Conservation (phyloP, 2,113 vertebrate genomes). For the Lepisosteus oculatus region DNA sequence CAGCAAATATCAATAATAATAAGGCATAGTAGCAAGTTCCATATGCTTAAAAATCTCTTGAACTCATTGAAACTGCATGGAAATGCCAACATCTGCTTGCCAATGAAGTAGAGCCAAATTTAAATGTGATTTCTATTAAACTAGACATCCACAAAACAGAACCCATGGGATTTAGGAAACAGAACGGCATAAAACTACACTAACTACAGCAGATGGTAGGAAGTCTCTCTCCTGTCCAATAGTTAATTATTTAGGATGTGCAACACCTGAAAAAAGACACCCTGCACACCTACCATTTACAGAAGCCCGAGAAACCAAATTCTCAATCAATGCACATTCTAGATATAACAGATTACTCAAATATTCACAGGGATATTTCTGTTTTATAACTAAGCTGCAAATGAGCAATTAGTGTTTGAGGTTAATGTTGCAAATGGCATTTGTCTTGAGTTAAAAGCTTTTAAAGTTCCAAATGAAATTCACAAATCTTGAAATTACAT, state of each 20-base stretch:
- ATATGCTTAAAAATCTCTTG: constrained; percentile 50
- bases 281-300: constrained; percentile 22
- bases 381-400: too few species aligned
- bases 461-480: too few species aligned
- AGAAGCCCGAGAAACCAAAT: too few species aligned
- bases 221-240: constrained; percentile 36
- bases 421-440: too few species aligned
- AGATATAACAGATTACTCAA: too few species aligned
- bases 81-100: constrained; percentile 65
- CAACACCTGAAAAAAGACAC: constrained; percentile 44
- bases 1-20: constrained; percentile 32
- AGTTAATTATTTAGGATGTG: constrained; percentile 49
- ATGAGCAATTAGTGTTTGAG: too few species aligned
- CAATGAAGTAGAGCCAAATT: constrained; percentile 58
- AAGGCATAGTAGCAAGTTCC: constrained; percentile 30
- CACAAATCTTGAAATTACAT: too few species aligned
- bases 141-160: constrained; percentile 57
- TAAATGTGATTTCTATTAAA: constrained; percentile 49
- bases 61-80: constrained; percentile 54
- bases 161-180: constrained; percentile 50
- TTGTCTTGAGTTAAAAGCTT: too few species aligned
- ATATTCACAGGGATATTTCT: too few species aligned
- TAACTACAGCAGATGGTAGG: constrained; percentile 61
- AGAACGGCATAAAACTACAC: constrained; percentile 47
- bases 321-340: too few species aligned